Conservation (phyloP, 2,888 invertebrate species). For the Hofmannophila pseudospretella region DNA sequence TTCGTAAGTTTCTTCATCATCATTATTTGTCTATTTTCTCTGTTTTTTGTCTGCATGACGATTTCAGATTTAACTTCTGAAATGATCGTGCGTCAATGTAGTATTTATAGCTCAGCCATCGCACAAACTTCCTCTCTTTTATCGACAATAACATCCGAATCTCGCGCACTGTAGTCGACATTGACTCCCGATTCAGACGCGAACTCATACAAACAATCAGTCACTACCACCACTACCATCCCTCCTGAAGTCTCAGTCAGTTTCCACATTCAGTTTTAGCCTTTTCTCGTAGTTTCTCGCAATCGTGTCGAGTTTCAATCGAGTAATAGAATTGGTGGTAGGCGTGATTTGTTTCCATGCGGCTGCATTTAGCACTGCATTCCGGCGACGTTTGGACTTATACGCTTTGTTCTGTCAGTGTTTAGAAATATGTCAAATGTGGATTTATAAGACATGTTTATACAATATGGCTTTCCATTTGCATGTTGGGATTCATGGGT, state of each 20-base stretch:
- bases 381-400: constrained; percentile 1
- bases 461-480: constrained; percentile 22
- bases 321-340: not conserved
- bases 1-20: too few relatives aligned
- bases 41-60: too few relatives aligned
- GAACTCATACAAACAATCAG: not conserved
- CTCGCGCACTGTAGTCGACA: constrained; percentile 4
- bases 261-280: not conserved
- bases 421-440: constrained; percentile 35
- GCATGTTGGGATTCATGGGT: constrained; percentile 13
- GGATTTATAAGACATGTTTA: constrained; percentile 43
- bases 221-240: not conserved
- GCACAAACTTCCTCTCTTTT: constrained; percentile 7
- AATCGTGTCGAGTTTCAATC: not conserved
- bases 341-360: not conserved
- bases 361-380: constrained; percentile 4
- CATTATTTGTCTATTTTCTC: too few relatives aligned
- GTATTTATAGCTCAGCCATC: too few relatives aligned
- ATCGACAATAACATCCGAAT: constrained; percentile 10
- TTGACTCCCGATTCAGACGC: constrained; percentile 3
- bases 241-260: not conserved
- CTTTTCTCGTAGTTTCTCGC: not conserved
- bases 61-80: too few relatives aligned
- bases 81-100: too few relatives aligned
- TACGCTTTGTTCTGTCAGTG: constrained; percentile 18